Percentiles rank a stretch among this genome's conserved stretches.
Evolutionary conservation across 2,113 vertebrate species (phyloP).

Genomic region (Sceloporus undulatus): DNA sequence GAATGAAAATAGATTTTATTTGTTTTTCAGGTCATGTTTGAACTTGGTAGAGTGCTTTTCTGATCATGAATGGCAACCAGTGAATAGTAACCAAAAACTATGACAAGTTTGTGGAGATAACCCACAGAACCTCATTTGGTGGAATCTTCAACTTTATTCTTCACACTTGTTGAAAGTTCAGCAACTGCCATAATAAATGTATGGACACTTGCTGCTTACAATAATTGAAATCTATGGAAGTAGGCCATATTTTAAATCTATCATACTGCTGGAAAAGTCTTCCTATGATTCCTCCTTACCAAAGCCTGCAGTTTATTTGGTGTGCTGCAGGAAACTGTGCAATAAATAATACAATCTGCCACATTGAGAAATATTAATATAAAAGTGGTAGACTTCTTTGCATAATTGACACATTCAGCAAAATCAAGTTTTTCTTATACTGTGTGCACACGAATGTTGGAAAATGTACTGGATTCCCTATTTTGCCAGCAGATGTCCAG

Average conservation of each 20-base stretch:
- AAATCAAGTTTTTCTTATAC: background rate
- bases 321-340: background rate
- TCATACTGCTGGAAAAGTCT: background rate
- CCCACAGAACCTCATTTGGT: background rate
- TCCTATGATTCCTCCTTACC: background rate
- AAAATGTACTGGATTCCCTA: no score
- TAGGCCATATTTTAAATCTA: background rate
- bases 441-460: background rate
- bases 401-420: background rate
- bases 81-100: slow-evolving; percentile 20
- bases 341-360: background rate
- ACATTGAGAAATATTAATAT: background rate
- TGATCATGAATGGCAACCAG: slow-evolving; percentile 63
- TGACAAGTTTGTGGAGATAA: background rate
- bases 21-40: slow-evolving; percentile 88
- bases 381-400: background rate
- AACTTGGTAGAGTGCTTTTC: slow-evolving; percentile 89
- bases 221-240: slow-evolving; percentile 9
- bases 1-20: slow-evolving; percentile 1
- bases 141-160: slow-evolving; percentile 6
- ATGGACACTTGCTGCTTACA: slow-evolving; percentile 36
- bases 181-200: slow-evolving; percentile 27
- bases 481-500: no score
- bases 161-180: slow-evolving; percentile 23
- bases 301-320: background rate